These are phyloP conservation scores for Stenolophus ochropezus DNA, from an alignment of 2,888 invertebrate species.

Conservation along the genomic window DNA sequence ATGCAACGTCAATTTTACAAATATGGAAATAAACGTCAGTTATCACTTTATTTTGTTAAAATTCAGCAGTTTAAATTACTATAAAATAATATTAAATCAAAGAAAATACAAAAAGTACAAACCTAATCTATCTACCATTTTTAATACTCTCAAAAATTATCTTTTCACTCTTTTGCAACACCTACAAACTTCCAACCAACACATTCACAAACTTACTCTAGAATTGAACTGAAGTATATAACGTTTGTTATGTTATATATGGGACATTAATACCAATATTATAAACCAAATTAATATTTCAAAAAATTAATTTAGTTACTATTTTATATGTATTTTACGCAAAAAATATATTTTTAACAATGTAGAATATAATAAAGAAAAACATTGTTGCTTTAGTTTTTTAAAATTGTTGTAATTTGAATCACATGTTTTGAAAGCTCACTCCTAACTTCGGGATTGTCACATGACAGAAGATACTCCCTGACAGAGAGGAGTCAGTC, in stretches of 20 bases:
- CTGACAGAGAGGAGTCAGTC: too few relatives aligned
- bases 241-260: neutral
- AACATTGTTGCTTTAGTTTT: neutral
- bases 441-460: conserved; percentile 47
- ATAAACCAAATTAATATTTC: neutral
- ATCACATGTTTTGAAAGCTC: neutral
- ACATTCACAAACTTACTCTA: conserved; percentile 37
- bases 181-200: conserved; percentile 48
- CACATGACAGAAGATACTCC: conserved; percentile 57
- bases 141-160: conserved; percentile 70
- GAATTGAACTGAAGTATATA: conserved; percentile 30
- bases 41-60: conserved; percentile 39
- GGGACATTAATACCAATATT: conserved; percentile 4
- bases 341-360: neutral
- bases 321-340: too few relatives aligned
- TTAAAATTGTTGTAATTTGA: neutral
- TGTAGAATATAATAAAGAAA: neutral
- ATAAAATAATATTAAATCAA: conserved; percentile 5
- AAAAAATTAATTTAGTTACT: neutral
- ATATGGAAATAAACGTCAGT: conserved; percentile 56
- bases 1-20: conserved; percentile 60
- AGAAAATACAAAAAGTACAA: conserved; percentile 69
- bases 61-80: neutral
- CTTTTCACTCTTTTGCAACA: conserved; percentile 49
- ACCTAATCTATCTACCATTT: conserved; percentile 80